Base-by-base conservation (phyloP, 1,140 invertebrate genomes). In the Anoplophora glabripennis region DNA sequence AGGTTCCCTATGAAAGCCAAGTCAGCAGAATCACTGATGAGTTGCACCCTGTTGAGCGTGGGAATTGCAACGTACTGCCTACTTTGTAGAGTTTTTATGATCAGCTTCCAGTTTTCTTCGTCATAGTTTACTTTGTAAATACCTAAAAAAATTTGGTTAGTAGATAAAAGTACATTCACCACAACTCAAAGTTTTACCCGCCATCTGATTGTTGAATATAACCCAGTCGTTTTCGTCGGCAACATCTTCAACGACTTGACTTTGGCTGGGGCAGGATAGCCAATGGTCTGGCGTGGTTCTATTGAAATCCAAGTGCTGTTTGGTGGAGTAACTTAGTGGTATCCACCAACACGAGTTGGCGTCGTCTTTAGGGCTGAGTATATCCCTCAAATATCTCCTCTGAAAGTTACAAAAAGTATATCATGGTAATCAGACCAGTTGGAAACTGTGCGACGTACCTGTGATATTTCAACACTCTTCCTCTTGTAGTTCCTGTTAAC, bases 101-200 rank as follows among this genome's bases (percentile, higher is more conserved):
- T 65, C 9, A 86, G 72, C 45, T 85, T 73, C 92, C 92, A 94
- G 71, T 94, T 94, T 7, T 76, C 74, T 33, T 79, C 66, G 61
- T 94, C 91, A 67, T 93, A 93, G 72, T 93, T 93, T 1, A 93
- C 86, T 37, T 89, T 80, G 71, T 92, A 94, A 34, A 90, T 83
- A 9, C 87, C 88, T 80, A 75, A 8, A 63, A 61, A 9, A 12
- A 35, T 0, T 46, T 34, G n/a, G 21, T 21, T 11, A 47, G 0
- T 47, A 17, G 10, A 47, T 17, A 11, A 21, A 7, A 28, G 21
- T 28, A 3, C 5, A 28, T 35, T 7, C 33, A 4, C n/a, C 17
- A 49, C 18, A 33, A 12, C 33, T 33, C 5, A 49, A 18, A 33
- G 33, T 46, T 17, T 61, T 61, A 73, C 82, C 82, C 52, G 81